phyloP scores from a whole-genome alignment of 2,797 vertebrate genomes.

The Selene dorsalis region DNA sequence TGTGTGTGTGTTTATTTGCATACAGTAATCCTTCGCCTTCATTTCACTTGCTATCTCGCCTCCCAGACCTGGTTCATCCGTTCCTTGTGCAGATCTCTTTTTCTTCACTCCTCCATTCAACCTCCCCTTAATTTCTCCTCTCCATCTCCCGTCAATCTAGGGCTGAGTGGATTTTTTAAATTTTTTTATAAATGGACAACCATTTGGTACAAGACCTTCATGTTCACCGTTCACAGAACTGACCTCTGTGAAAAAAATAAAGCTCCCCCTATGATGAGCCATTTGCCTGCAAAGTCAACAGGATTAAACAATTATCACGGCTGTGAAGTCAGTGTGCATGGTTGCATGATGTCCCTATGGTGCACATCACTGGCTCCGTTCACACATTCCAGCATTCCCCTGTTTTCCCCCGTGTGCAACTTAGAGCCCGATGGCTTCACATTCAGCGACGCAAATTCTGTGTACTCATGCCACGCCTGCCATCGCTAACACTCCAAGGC shows the following conservation, averaged over 20 bases:
- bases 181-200: not conserved
- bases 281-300: slow-evolving; percentile 48
- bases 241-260: slow-evolving; percentile 24
- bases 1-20: slow-evolving; percentile 43
- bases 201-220: not conserved
- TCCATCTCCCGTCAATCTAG: slow-evolving; percentile 13
- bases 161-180: slow-evolving; percentile 31
- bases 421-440: slow-evolving; percentile 32
- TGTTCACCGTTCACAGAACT: slow-evolving; percentile 39
- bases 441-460: slow-evolving; percentile 29
- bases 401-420: slow-evolving; percentile 14
- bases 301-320: slow-evolving; percentile 34
- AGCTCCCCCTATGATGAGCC: slow-evolving; percentile 47
- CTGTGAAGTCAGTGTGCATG: slow-evolving; percentile 36
- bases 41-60: slow-evolving; percentile 56
- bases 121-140: slow-evolving; percentile 22
- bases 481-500: slow-evolving; percentile 38
- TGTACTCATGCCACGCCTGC: slow-evolving; percentile 45
- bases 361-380: slow-evolving; percentile 45
- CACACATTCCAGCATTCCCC: slow-evolving; percentile 20
- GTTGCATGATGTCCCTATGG: slow-evolving; percentile 51
- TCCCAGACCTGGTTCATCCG: slow-evolving; percentile 60
- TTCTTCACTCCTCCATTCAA: slow-evolving; percentile 28
- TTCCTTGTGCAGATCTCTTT: slow-evolving; percentile 30
- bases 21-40: slow-evolving; percentile 54